These are phyloP conservation scores for Geothlypis trichas DNA, from an alignment of 2,113 vertebrate genomes.

Conservation along the genomic window DNA sequence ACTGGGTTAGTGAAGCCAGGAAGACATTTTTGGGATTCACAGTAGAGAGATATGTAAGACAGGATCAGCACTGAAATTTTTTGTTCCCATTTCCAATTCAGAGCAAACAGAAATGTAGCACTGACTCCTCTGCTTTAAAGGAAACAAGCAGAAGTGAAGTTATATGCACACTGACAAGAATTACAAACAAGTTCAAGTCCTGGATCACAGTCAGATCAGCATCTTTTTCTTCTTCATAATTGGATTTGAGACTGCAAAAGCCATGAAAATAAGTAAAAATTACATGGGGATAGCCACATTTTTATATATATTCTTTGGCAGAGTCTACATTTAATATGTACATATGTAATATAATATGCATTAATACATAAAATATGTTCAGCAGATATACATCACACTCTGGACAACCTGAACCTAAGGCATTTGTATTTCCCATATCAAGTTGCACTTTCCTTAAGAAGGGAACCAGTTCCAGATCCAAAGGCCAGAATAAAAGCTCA, in stretches of 20 bases:
- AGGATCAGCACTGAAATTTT: not conserved
- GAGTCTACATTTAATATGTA: not conserved
- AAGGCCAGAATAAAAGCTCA: not conserved
- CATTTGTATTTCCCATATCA: not conserved
- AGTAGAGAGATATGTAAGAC: accelerated
- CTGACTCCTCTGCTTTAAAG: accelerated
- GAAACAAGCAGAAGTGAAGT: not conserved
- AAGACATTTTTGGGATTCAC: not conserved
- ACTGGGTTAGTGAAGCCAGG: not conserved
- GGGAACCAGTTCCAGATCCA: not conserved
- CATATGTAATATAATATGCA: too few relatives aligned
- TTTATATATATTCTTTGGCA: not conserved
- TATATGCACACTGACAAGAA: not conserved
- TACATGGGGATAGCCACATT: not conserved
- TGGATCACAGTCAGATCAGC: not conserved
- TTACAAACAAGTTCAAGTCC: not conserved
- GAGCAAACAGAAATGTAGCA: not conserved
- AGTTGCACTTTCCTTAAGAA: not conserved
- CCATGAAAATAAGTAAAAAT: not conserved
- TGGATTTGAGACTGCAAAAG: not conserved
- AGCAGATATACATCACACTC: not conserved
- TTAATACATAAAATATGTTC: not conserved
- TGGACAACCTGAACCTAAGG: not conserved
- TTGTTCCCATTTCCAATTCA: not conserved
- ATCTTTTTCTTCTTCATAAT: not conserved